These are phyloP conservation scores for Cyclopterus lumpus DNA, from an alignment of 2,797 vertebrate genomes.

Conservation along the genomic window DNA sequence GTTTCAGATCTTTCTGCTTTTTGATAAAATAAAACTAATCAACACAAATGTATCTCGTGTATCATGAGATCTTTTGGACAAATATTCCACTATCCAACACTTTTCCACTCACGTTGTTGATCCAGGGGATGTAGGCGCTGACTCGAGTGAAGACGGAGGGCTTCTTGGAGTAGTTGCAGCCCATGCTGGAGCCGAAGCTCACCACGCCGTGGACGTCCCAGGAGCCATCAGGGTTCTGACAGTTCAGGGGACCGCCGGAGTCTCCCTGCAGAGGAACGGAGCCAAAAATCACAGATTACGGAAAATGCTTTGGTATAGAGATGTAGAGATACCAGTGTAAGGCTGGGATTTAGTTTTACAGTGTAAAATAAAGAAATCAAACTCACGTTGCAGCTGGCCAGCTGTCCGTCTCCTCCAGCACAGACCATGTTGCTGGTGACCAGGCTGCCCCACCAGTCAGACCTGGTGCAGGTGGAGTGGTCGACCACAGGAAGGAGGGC, in stretches of 20 bases:
- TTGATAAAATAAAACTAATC: background rate
- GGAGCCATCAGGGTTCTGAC: constrained; percentile 73
- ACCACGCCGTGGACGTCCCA: constrained; percentile 90
- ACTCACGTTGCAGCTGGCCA: constrained; percentile 91
- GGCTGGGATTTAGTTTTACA: background rate
- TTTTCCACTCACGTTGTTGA: constrained; percentile 80
- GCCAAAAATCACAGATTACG: background rate
- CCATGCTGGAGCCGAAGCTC: constrained; percentile 88
- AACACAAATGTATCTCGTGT: background rate
- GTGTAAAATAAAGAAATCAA: background rate
- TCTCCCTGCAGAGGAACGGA: constrained; percentile 82
- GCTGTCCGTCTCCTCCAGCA: constrained; percentile 88
- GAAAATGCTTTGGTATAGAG: background rate
- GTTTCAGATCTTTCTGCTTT: background rate
- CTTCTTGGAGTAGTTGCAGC: constrained; percentile 89
- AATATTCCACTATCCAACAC: background rate
- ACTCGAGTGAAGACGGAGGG: constrained; percentile 90
- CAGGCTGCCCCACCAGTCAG: constrained; percentile 87
- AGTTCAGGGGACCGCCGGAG: constrained; percentile 92
- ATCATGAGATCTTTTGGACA: background rate
- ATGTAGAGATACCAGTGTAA: background rate
- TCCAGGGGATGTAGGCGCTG: constrained; percentile 88
- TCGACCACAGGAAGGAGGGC: constrained; percentile 88
- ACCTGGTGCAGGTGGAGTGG: constrained; percentile 78
- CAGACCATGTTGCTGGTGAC: constrained; percentile 88